A percentile compares a stretch with the other conserved stretches of the same genome.
Conservation (phyloP, 2,797 vertebrate genomes). For the Botia almorhae region DNA sequence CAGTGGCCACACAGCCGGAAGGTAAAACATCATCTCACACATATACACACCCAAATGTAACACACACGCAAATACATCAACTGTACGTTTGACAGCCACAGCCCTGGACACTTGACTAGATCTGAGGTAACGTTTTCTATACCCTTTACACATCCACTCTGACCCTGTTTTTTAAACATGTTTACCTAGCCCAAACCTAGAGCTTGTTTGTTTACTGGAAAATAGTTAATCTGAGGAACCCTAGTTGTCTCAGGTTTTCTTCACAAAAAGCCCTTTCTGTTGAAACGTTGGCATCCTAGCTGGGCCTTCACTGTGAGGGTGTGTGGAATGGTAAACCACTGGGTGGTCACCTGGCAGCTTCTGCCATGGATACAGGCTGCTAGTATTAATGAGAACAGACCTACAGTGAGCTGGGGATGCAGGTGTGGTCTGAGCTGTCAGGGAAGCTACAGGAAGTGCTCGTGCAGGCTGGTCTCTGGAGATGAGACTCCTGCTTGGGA, state of each 20-base stretch:
- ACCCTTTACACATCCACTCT: conserved; percentile 5
- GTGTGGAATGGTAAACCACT: conserved; percentile 31
- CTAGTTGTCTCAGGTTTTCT: conserved; percentile 1
- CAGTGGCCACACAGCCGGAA: conserved; percentile 95
- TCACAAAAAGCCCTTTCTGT: conserved; percentile 39
- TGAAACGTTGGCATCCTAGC: background rate
- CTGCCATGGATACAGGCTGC: conserved; percentile 19
- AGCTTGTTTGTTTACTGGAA: conserved; percentile 16
- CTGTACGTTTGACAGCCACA: background rate
- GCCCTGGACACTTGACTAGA: conserved; percentile 20
- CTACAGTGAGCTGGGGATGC: background rate
- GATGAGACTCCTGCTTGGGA: background rate
- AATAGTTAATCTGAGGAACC: conserved; percentile 4
- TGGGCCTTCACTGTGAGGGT: background rate
- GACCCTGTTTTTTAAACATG: conserved; percentile 29
- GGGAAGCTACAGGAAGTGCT: background rate
- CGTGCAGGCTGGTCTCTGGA: background rate
- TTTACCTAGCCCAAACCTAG: conserved; percentile 23
- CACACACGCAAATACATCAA: too few relatives aligned
- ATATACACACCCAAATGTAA: background rate
- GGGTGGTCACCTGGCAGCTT: background rate
- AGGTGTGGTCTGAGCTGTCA: conserved; percentile 8
- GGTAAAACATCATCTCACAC: conserved; percentile 75
- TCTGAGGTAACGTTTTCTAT: conserved; percentile 23
- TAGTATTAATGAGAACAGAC: conserved; percentile 13